These are phyloP conservation scores for Lymantria dispar DNA, from an alignment of 2,888 invertebrate species.

Conservation along the genomic window DNA sequence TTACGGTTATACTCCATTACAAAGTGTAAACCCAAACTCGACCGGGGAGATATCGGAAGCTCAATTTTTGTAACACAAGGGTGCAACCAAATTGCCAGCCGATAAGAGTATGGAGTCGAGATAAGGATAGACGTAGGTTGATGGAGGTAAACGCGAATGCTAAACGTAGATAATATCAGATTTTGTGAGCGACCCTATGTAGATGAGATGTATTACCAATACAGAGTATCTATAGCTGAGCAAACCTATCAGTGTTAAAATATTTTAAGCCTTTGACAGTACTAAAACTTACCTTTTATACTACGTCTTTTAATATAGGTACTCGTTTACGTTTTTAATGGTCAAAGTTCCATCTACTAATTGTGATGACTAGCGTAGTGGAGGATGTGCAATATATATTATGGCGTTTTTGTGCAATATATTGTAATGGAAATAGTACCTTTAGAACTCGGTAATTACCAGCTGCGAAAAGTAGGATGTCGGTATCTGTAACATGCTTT, in stretches of 20 bases:
- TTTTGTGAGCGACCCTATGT: constrained; percentile 10
- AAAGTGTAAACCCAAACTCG: constrained; percentile 33
- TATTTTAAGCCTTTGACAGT: no score
- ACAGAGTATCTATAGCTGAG: constrained; percentile 6
- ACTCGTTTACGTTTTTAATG: no score
- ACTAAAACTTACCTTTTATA: no score
- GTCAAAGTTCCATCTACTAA: no score
- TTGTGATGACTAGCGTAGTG: no score
- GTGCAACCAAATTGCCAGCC: constrained; percentile 40
- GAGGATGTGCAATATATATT: no score
- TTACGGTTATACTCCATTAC: constrained; percentile 35
- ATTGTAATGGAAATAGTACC: no score
- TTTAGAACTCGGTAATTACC: no score
- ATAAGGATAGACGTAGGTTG: constrained; percentile 42
- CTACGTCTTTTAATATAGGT: no score
- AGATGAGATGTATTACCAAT: constrained; percentile 18
- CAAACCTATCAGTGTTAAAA: constrained; percentile 8
- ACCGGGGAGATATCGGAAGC: constrained; percentile 31
- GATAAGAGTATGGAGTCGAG: constrained; percentile 39
- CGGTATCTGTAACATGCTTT: no score
- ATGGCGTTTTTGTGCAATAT: no score
- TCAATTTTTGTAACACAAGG: constrained; percentile 45
- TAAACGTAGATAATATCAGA: constrained; percentile 26
- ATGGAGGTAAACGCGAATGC: constrained; percentile 42
- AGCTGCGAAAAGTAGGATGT: no score